Conservation (phyloP, 2,797 vertebrate species). For the Sebastes aleutianus region DNA sequence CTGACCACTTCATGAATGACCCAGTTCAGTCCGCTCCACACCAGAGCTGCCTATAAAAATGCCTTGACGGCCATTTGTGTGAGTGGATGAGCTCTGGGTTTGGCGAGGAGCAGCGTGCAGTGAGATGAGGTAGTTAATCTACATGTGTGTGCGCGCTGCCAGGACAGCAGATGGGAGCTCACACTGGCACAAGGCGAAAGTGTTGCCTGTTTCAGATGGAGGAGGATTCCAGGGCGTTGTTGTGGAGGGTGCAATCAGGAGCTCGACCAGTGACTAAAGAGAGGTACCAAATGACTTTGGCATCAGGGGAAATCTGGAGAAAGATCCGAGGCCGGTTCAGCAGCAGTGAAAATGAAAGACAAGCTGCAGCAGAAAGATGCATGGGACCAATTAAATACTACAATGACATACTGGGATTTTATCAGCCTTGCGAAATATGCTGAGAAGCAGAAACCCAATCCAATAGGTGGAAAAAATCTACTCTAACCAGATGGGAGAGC, state of each 20-base stretch:
- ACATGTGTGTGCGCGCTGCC: constrained; percentile 44
- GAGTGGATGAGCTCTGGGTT: constrained; percentile 11
- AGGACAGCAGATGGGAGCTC: constrained; percentile 76
- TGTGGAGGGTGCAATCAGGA: constrained; percentile 38
- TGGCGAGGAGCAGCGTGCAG: constrained; percentile 23
- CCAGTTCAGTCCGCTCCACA: not conserved
- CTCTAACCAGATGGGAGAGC: constrained; percentile 43
- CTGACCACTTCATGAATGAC: not conserved
- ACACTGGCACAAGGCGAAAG: constrained; percentile 53
- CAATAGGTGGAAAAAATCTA: constrained; percentile 17
- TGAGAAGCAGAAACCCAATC: constrained; percentile 48
- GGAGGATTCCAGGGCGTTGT: constrained; percentile 37
- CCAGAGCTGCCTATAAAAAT: not conserved
- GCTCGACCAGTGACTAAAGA: constrained; percentile 40
- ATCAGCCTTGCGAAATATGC: constrained; percentile 52
- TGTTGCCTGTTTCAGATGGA: constrained; percentile 61
- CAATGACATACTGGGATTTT: constrained; percentile 25
- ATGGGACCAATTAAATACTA: not conserved
- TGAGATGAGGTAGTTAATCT: constrained; percentile 62
- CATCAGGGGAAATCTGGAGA: constrained; percentile 24
- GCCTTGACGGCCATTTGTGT: not conserved
- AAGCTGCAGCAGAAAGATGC: constrained; percentile 4
- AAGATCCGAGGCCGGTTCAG: constrained; percentile 8
- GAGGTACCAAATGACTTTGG: constrained; percentile 49
- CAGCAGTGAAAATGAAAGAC: not conserved